Evolutionary conservation across 2,113 vertebrate genomes (phyloP), one percentile per base, ranked within the genome.

Genomic region (Isichthys henryi): DNA sequence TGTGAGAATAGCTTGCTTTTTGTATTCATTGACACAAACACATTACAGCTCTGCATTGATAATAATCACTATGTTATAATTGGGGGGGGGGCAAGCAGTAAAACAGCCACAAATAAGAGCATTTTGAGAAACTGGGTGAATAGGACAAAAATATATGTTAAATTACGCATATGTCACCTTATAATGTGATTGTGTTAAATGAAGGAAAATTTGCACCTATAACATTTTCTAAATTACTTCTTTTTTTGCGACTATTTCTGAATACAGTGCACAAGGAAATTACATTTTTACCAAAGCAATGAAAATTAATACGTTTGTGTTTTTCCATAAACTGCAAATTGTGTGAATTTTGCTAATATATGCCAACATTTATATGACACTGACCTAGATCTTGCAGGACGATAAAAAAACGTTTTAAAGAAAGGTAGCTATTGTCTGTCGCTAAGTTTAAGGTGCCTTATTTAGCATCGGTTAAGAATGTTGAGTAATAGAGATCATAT

Each of bases 91-190:
- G 58, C 8, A 27, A 27, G 58, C n/a, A 58, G 35, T 3, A 21
- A 49, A 58, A 58, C 83, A 91, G 52, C 4, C 88, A 43, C 17
- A 49, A 49, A 52, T 91, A 80, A 88, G 58, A 88, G 39, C 62
- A n/a, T 9, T 84, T 84, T 46, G 45, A 43, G 5, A 39, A 83
- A 43, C 9, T 27, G 9, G 58, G 58, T 66, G n/a, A 66, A 66
- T 3, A 27, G n/a, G 23, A n/a, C 58, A n/a, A 11, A 66, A 66
- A 66, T 66, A 66, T 66, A 62, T 7, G 9, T 66, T 3, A 62
- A 62, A 62, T 66, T 31, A 58, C 21, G 21, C 6, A 7, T 53
- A 31, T 31, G 10, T 27, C 62, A 70, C 62, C n/a, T 70, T 70
- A 70, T 31, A 66, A 66, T 27, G 58, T 27, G 58, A 66, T 27